Conservation (phyloP, 2,113 vertebrate species). For the Gnathonemus longibarbis region DNA sequence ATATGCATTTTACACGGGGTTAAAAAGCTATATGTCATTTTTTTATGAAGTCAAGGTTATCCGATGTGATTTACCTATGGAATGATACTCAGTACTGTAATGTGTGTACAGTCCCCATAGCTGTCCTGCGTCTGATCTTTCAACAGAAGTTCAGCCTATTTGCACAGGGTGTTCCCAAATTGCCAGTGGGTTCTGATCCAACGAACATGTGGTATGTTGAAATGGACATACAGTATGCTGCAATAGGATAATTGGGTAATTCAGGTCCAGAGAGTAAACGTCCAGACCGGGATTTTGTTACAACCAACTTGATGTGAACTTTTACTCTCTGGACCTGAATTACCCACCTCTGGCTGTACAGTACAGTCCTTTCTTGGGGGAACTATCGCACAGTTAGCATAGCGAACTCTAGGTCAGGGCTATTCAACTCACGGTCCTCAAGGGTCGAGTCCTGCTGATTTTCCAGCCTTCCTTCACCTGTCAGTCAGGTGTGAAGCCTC, state of each 20-base stretch:
- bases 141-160: not conserved
- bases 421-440: too few species aligned
- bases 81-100: not conserved
- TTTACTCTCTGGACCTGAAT: too few species aligned
- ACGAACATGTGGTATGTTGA: too few species aligned
- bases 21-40: not conserved
- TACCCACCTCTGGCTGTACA: not conserved
- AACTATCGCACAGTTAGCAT: not conserved
- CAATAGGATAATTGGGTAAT: not conserved
- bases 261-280: too few species aligned
- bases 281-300: too few species aligned
- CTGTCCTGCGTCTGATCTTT: not conserved
- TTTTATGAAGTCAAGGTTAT: not conserved
- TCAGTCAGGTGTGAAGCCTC: too few species aligned
- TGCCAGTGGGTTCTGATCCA: too few species aligned
- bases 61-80: not conserved
- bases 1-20: not conserved
- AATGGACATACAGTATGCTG: not conserved
- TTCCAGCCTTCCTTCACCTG: too few species aligned
- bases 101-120: not conserved
- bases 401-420: not conserved
- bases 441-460: too few species aligned
- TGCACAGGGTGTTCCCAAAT: too few species aligned
- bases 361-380: not conserved
- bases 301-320: too few species aligned